A percentile compares a stretch with the other conserved stretches of the same genome.
Evolutionary conservation across 2,797 vertebrate species (phyloP).

Genomic region (Aeoliscus strigatus): DNA sequence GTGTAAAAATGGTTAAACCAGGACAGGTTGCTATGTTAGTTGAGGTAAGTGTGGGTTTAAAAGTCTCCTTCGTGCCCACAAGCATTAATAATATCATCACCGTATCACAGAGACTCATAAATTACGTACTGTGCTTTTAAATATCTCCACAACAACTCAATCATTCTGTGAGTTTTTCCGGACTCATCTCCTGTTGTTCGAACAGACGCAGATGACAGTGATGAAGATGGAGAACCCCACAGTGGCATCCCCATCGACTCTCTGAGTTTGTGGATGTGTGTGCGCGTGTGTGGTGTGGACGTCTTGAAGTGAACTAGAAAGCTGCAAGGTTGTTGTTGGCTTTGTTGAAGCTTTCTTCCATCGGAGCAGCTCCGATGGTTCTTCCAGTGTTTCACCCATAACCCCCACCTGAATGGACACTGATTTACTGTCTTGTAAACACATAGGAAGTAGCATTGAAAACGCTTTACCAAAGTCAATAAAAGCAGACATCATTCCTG

Average conservation of each 20-base stretch:
- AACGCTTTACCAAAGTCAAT: conserved; percentile 84
- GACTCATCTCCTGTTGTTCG: conserved; percentile 14
- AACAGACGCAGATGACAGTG: conserved; percentile 10
- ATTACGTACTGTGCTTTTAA: too few species aligned
- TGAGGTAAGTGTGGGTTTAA: too few species aligned
- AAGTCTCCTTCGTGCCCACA: too few species aligned
- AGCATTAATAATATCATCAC: too few species aligned
- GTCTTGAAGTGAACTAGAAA: conserved; percentile 36
- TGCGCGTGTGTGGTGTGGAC: conserved; percentile 9
- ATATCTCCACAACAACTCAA: conserved; percentile 9
- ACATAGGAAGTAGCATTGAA: conserved; percentile 80
- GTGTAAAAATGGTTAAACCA: too few species aligned
- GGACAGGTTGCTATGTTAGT: too few species aligned
- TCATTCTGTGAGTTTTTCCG: conserved; percentile 14
- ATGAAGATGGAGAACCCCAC: conserved; percentile 27
- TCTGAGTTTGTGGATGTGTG: conserved; percentile 13
- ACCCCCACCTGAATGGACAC: conserved; percentile 50
- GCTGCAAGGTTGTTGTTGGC: conserved; percentile 54
- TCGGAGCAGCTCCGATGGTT: conserved; percentile 41
- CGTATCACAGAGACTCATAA: too few species aligned
- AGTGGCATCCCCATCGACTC: conserved; percentile 20
- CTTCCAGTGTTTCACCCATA: conserved; percentile 44
- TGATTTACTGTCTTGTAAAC: conserved; percentile 84
- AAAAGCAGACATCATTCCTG: conserved; percentile 80
- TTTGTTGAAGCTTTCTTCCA: conserved; percentile 26